These are phyloP conservation scores for Thymallus thymallus DNA, from an alignment of 2,113 vertebrate genomes.

Conservation along the genomic window DNA sequence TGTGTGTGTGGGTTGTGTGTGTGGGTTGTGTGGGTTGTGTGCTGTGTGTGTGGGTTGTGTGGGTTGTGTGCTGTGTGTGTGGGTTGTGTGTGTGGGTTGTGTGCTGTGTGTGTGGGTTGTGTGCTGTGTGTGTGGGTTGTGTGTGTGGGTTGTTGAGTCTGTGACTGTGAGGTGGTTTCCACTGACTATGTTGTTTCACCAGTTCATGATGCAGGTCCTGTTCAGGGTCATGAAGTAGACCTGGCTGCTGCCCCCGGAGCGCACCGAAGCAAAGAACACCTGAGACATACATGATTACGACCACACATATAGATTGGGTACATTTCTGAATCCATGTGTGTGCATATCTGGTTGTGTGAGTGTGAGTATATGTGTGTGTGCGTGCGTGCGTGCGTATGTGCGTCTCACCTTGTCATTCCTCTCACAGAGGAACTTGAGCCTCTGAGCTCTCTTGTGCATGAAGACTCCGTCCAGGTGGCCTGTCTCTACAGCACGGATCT, in stretches of 20 bases:
- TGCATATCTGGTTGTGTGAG: too few relatives aligned
- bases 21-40: too few relatives aligned
- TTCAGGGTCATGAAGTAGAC: conserved; percentile 98
- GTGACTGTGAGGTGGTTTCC: conserved; percentile 24
- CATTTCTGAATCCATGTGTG: too few relatives aligned
- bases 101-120: too few relatives aligned
- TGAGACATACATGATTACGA: conserved; percentile 43
- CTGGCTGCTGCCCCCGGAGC: conserved; percentile 92
- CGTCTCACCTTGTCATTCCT: conserved; percentile 86
- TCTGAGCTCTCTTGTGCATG: conserved; percentile 94
- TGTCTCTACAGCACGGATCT: conserved; percentile 91
- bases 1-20: too few relatives aligned
- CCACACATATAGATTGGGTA: too few relatives aligned
- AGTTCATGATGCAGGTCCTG: conserved; percentile 97
- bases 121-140: too few relatives aligned
- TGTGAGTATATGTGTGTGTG: background rate
- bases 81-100: background rate
- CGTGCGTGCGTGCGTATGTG: too few relatives aligned
- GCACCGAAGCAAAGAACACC: conserved; percentile 93
- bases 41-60: too few relatives aligned
- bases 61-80: background rate
- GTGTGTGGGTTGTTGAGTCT: conserved; percentile 7
- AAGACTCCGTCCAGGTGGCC: conserved; percentile 91
- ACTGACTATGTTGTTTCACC: conserved; percentile 72
- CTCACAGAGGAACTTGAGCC: conserved; percentile 92